Conservation (phyloP, 35 echinoderm and acorn worm species). For the Chiridota heheva region DNA sequence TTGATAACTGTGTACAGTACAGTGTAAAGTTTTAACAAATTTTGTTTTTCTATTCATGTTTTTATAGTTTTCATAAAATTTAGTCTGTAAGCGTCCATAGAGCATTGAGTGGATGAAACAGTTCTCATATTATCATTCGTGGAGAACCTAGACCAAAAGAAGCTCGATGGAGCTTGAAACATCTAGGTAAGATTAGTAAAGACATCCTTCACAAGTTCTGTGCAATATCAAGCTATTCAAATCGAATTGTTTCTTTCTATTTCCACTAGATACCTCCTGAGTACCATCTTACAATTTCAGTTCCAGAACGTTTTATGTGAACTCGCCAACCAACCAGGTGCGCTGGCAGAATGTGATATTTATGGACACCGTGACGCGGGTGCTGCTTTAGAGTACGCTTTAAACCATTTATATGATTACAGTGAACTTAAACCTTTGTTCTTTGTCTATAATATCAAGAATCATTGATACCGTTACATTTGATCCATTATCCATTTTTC, state of each 20-base stretch:
- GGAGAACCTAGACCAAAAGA: too few species aligned
- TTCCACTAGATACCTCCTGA: conserved; percentile 55
- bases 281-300: conserved; percentile 63
- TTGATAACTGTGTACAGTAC: too few species aligned
- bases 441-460: too few species aligned
- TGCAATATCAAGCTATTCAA: not conserved
- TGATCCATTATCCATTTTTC: too few species aligned
- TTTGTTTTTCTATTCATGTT: too few species aligned
- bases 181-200: too few species aligned
- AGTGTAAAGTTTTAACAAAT: too few species aligned
- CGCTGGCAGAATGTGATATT: conserved; percentile 59
- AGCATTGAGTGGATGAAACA: not conserved
- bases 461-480: too few species aligned
- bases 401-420: too few species aligned
- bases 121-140: not conserved
- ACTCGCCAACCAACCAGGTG: conserved; percentile 33
- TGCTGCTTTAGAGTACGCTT: conserved; percentile 37
- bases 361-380: conserved; percentile 48
- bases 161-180: too few species aligned
- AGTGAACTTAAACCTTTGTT: too few species aligned
- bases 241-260: not conserved
- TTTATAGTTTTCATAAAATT: too few species aligned
- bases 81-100: not conserved
- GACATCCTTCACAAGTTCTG: not conserved
- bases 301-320: conserved; percentile 61